Percentiles rank a stretch among this genome's conserved stretches.
phyloP scores from a whole-genome alignment of 2,113 vertebrate species.

The Pristiophorus japonicus region DNA sequence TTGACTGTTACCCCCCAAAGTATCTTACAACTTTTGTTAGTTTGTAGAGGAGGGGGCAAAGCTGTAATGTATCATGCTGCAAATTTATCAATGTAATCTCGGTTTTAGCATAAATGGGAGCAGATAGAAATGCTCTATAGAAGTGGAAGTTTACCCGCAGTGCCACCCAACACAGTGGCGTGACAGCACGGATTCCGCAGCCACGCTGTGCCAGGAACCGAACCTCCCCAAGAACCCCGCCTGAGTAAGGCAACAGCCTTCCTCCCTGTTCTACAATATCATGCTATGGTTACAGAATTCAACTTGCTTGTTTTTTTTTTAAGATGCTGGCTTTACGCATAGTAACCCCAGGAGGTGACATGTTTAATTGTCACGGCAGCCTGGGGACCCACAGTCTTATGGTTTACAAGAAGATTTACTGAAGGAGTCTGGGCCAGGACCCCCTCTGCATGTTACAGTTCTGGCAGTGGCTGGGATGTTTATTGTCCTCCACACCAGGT shows the following conservation, averaged over 20 bases:
- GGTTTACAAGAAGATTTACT: background rate
- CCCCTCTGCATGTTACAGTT: background rate
- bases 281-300: background rate
- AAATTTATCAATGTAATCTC: background rate
- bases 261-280: background rate
- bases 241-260: background rate
- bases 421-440: background rate
- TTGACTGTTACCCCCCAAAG: background rate
- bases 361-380: background rate
- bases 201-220: background rate
- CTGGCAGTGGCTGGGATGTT: background rate
- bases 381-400: background rate
- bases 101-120: background rate
- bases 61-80: background rate
- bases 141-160: background rate
- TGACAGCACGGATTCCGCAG: background rate
- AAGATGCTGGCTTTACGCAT: background rate
- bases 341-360: background rate
- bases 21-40: background rate
- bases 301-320: background rate
- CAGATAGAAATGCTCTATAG: background rate
- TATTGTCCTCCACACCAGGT: background rate
- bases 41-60: background rate
- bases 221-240: background rate
- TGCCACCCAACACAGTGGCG: background rate